Evolutionary conservation across 1,140 invertebrate species (phyloP).

Genomic region (Drosophila ficusphila): DNA sequence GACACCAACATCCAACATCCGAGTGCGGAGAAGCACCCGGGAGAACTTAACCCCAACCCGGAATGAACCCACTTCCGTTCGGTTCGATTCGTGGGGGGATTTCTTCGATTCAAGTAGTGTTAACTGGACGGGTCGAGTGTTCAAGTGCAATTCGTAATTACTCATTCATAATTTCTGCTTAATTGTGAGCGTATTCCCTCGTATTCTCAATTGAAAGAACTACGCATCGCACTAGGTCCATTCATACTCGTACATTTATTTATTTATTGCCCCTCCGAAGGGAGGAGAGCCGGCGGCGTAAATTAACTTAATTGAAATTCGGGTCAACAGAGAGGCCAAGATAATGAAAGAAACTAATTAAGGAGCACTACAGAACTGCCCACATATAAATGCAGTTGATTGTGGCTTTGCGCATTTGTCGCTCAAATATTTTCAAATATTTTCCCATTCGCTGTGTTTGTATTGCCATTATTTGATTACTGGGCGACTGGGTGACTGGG

Average conservation of each 20-base stretch:
- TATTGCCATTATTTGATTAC: slow-evolving; percentile 72
- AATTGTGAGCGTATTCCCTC: slow-evolving; percentile 51
- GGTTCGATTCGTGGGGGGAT: slow-evolving; percentile 20
- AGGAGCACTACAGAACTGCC: slow-evolving; percentile 46
- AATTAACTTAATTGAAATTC: slow-evolving; percentile 84
- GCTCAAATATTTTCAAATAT: slow-evolving; percentile 79
- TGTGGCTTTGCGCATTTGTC: slow-evolving; percentile 34
- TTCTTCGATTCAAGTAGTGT: neutral
- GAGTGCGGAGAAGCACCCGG: neutral
- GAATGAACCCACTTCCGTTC: slow-evolving; percentile 74
- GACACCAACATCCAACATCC: neutral
- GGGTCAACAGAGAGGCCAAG: slow-evolving; percentile 84
- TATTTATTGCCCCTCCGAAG: slow-evolving; percentile 45
- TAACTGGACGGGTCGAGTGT: slow-evolving; percentile 44
- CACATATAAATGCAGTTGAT: slow-evolving; percentile 8
- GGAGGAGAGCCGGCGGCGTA: slow-evolving; percentile 53
- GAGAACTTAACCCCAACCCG: slow-evolving; percentile 44
- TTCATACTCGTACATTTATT: slow-evolving; percentile 64
- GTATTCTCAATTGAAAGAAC: slow-evolving; percentile 54
- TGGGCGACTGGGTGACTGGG: too few species aligned
- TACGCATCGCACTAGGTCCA: slow-evolving; percentile 43
- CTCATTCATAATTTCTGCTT: slow-evolving; percentile 80
- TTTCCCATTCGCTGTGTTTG: slow-evolving; percentile 57
- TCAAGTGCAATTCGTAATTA: slow-evolving; percentile 65
- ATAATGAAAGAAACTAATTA: slow-evolving; percentile 84